Percentiles rank a stretch among this genome's conserved stretches.
phyloP scores from a whole-genome alignment of 2,888 invertebrate species.

The Chaetogeoica ovagalla region DNA sequence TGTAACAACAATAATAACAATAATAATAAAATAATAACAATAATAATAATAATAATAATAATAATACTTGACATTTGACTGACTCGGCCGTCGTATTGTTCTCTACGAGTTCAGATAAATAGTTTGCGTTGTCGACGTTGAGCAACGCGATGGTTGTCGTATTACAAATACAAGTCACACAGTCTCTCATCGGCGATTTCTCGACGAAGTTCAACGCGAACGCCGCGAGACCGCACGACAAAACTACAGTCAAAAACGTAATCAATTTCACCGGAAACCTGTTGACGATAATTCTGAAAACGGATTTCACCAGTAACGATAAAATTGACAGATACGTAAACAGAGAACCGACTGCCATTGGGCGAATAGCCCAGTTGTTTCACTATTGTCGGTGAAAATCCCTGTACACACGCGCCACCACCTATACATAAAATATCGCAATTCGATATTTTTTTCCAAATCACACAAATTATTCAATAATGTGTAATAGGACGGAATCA shows the following conservation, averaged over 20 bases:
- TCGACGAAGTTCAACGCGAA: slow-evolving; percentile 16
- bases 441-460: no score
- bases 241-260: slow-evolving; percentile 63
- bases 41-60: no score
- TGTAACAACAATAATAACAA: no score
- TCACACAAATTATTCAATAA: no score
- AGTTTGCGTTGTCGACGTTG: no score
- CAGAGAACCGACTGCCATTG: slow-evolving; percentile 76
- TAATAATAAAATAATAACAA: no score
- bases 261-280: slow-evolving; percentile 73
- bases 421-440: slow-evolving; percentile 53
- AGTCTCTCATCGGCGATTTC: not conserved
- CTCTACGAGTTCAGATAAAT: no score
- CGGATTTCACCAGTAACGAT: slow-evolving; percentile 78
- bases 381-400: slow-evolving; percentile 71
- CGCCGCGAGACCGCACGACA: slow-evolving; percentile 27
- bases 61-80: no score
- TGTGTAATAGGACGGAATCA: no score
- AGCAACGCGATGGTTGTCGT: not conserved
- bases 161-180: not conserved
- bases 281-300: slow-evolving; percentile 80
- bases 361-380: slow-evolving; percentile 81
- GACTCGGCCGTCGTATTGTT: no score
- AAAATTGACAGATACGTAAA: slow-evolving; percentile 77
- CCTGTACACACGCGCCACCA: slow-evolving; percentile 84